These are phyloP conservation scores for Epinephelus moara DNA, from an alignment of 2,113 vertebrate species.

Conservation along the genomic window DNA sequence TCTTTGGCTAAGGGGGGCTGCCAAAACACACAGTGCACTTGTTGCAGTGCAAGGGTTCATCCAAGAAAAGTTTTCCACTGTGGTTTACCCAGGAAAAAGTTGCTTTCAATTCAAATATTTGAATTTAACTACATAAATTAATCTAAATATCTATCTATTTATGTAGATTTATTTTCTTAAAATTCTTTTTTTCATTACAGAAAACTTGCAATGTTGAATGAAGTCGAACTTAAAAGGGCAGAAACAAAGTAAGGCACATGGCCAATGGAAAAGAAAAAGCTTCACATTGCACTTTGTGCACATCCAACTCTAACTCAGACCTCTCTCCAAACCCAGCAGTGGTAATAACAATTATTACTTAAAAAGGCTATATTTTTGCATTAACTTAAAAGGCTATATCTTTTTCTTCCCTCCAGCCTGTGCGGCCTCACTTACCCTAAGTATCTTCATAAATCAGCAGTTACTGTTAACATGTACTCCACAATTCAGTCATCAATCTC, in stretches of 20 bases:
- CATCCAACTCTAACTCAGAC: conserved; percentile 67
- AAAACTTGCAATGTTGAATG: conserved; percentile 18
- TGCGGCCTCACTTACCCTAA: conserved; percentile 98
- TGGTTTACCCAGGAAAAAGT: conserved; percentile 56
- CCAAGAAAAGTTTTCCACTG: conserved; percentile 70
- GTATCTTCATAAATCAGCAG: conserved; percentile 98
- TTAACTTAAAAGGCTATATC: conserved; percentile 94
- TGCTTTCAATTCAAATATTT: conserved; percentile 41
- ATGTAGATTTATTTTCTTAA: neutral
- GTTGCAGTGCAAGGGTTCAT: conserved; percentile 81
- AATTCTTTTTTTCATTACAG: neutral
- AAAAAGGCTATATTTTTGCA: conserved; percentile 89
- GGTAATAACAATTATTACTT: conserved; percentile 88
- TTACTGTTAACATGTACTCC: conserved; percentile 94
- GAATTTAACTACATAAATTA: neutral
- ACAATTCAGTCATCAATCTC: conserved; percentile 94
- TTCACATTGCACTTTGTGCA: conserved; percentile 67
- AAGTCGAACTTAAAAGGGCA: conserved; percentile 44
- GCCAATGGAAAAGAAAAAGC: conserved; percentile 67
- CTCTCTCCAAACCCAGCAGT: conserved; percentile 65
- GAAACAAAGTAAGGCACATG: conserved; percentile 54
- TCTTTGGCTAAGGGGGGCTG: conserved; percentile 65
- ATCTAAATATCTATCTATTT: neutral
- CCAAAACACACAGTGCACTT: conserved; percentile 81
- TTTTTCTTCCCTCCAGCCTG: conserved; percentile 91